A percentile compares a stretch with the other conserved stretches of the same genome.
phyloP scores from a whole-genome alignment of 2,888 invertebrate genomes.

The Nephrotoma guestfalica region DNA sequence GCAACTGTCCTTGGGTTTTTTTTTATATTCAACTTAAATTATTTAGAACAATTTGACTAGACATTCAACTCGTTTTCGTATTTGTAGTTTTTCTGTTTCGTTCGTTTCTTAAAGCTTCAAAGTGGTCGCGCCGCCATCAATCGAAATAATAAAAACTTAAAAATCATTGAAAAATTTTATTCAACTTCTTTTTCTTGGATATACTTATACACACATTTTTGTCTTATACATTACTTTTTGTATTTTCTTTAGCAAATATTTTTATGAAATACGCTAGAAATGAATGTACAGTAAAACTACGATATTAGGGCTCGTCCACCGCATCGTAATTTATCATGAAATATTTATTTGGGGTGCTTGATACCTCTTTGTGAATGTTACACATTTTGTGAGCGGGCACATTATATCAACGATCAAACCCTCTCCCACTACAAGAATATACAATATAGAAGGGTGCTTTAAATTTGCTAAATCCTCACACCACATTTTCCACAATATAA shows the following conservation, averaged over 20 bases:
- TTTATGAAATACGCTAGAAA: neutral
- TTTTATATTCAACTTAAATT: neutral
- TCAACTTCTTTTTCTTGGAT: neutral
- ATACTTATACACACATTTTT: neutral
- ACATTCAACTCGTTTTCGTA: neutral
- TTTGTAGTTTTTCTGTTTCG: neutral
- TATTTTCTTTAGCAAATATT: neutral
- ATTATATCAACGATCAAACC: neutral
- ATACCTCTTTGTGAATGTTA: neutral
- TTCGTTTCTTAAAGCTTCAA: neutral
- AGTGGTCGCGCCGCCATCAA: neutral
- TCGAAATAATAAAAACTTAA: neutral
- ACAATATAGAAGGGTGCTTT: neutral
- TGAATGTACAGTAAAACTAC: neutral
- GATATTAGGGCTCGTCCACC: too few relatives aligned
- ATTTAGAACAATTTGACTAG: constrained; percentile 3
- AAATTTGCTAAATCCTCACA: neutral
- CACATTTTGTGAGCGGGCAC: neutral
- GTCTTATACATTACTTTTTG: neutral
- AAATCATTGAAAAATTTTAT: neutral
- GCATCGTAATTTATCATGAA: too few relatives aligned
- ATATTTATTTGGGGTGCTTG: too few relatives aligned
- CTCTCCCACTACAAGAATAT: neutral
- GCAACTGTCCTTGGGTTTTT: neutral
- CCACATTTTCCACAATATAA: neutral